Evolutionary conservation across 1,140 invertebrate genomes (phyloP).

Genomic region (Aradophagus sp.): DNA sequence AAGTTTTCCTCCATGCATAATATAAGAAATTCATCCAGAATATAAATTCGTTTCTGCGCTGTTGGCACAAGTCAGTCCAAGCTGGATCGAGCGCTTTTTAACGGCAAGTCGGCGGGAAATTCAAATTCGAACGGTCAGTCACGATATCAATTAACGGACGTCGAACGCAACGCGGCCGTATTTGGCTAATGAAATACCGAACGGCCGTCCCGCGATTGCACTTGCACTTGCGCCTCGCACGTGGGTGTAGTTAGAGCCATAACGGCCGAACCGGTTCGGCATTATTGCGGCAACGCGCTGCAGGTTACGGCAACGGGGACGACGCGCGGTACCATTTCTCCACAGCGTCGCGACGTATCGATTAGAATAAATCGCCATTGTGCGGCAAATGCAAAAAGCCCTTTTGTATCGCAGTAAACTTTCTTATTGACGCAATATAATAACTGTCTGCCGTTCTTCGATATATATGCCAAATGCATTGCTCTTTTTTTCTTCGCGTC

Average conservation of each 20-base stretch:
- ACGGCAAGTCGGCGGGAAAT: too few species aligned
- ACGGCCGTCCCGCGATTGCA: slow-evolving; percentile 2
- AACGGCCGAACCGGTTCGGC: slow-evolving; percentile 40
- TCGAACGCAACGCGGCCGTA: too few species aligned
- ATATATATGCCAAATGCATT: slow-evolving; percentile 50
- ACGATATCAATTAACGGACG: too few species aligned
- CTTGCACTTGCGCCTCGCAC: slow-evolving; percentile 29
- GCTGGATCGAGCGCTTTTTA: too few species aligned
- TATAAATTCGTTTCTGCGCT: too few species aligned
- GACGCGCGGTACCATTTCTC: slow-evolving; percentile 42
- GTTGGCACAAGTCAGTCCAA: too few species aligned
- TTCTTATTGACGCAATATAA: slow-evolving; percentile 57
- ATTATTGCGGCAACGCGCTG: slow-evolving; percentile 21
- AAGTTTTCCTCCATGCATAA: too few species aligned
- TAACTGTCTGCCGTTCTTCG: slow-evolving; percentile 53
- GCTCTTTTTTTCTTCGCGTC: too few species aligned
- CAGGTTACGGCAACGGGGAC: slow-evolving; percentile 49
- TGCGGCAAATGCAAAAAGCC: slow-evolving; percentile 45
- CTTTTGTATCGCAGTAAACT: slow-evolving; percentile 55
- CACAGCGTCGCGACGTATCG: slow-evolving; percentile 54
- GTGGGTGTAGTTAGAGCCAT: slow-evolving; percentile 28
- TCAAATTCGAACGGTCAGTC: too few species aligned
- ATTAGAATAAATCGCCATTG: slow-evolving; percentile 57
- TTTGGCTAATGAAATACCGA: too few species aligned
- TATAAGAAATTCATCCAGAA: too few species aligned